Conservation (phyloP, 2,797 vertebrate genomes). For the Sarcoramphus papa region DNA sequence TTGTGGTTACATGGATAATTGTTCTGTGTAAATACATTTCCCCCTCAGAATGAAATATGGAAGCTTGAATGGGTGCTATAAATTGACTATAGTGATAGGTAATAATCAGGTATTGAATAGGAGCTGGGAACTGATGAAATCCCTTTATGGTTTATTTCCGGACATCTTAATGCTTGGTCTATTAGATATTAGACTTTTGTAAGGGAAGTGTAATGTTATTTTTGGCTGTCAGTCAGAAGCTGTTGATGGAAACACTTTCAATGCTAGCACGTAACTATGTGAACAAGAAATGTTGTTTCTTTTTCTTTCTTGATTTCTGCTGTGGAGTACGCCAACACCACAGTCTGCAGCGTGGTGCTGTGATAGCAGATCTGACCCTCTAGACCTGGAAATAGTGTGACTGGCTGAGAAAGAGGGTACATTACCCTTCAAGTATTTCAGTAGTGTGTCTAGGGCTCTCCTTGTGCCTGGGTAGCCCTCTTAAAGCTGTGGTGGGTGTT, state of each 20-base stretch:
- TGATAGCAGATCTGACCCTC: background rate
- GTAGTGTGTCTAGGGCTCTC: background rate
- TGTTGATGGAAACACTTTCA: conserved; percentile 12
- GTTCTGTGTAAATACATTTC: background rate
- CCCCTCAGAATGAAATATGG: background rate
- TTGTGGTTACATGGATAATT: background rate
- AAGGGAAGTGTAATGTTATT: background rate
- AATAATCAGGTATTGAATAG: background rate
- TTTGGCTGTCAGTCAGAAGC: conserved; percentile 24
- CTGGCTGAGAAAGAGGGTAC: background rate
- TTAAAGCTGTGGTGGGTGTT: background rate
- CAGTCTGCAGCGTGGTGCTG: background rate
- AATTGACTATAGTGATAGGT: background rate
- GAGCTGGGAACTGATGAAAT: background rate
- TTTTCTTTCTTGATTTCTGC: background rate
- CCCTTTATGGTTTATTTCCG: background rate
- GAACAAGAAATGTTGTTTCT: background rate
- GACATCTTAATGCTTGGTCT: background rate
- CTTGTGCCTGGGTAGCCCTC: background rate
- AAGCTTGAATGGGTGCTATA: background rate
- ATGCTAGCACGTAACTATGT: background rate
- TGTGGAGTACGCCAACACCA: background rate
- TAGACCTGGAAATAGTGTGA: background rate
- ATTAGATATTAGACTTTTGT: background rate
- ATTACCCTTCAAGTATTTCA: background rate